Base-by-base conservation (phyloP, 2,113 vertebrate genomes). In the Xyrauchen texanus region DNA sequence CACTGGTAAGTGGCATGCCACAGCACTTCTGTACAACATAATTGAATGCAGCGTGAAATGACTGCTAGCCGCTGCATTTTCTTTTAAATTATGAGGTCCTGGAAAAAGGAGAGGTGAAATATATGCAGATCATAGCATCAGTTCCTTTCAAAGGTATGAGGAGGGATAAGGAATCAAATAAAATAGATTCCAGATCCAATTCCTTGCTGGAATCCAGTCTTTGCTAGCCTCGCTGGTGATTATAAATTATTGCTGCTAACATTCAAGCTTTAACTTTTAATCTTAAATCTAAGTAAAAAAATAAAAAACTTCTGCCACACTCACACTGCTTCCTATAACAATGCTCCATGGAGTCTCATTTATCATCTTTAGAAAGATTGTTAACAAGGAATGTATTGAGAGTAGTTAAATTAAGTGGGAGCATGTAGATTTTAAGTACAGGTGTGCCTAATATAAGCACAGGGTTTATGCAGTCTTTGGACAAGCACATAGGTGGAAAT, bases 1-100 rank as follows among this genome's bases (percentile, higher is more conserved):
- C 71, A 62, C 46, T 62, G 45, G 44, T 34, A 63, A 74, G 58
- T 63, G 58, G 51, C 71, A 74, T 51, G 71, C 46, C 71, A 34
- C 46, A 5, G 15, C 71, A 75, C 16, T 16, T 63, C 60, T 75
- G 15, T 47, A 51, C 55, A 34, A 7, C 51, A 46, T 51, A 63
- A 75, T 52, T 52, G 8, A 63, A 46, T 51, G 72, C 46, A 34
- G 11, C 7, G 2, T 73, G 12, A 45, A 73, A 73, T 49, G 57
- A 21, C n/a, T 62, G 46, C 58, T 63, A 51, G 72, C 60, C 46
- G 10, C 46, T 51, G 60, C 45, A 34, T 63, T 63, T 63, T 51
- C 42, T 63, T 42, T 46, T 52, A 52, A 75, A 75, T 75, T 10
- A 74, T 63, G 45, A 45, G 15, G 46, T 75, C 46, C 46, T 6